These are phyloP conservation scores for Lamellibrachia columna DNA, from an alignment of 2,888 invertebrate species.

Conservation along the genomic window DNA sequence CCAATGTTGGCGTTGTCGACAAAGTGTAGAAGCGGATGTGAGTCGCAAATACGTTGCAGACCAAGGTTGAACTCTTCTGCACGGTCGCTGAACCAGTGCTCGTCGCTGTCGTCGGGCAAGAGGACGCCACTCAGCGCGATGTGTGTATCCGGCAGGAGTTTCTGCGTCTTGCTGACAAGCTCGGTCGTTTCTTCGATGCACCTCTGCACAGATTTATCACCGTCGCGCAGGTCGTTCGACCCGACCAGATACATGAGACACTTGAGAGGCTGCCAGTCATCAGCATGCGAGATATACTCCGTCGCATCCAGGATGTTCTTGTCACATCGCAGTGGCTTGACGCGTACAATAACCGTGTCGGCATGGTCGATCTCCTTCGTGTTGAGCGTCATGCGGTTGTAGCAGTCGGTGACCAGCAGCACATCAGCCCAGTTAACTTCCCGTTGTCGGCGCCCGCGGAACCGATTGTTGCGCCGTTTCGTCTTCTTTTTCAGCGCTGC, in stretches of 20 bases:
- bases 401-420: not conserved
- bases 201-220: not conserved
- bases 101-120: slow-evolving; percentile 4
- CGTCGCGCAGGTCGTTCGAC: not conserved
- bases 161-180: slow-evolving; percentile 6
- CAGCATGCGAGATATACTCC: not conserved
- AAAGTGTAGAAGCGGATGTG: not conserved
- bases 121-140: not conserved
- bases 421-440: not conserved
- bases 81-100: not conserved
- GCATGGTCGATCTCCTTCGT: not conserved
- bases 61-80: not conserved
- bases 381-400: slow-evolving; percentile 4
- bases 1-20: not conserved
- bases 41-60: not conserved
- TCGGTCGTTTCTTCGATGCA: not conserved
- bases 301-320: not conserved
- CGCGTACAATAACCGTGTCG: not conserved
- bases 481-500: not conserved
- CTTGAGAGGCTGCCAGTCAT: not conserved
- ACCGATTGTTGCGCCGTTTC: slow-evolving; percentile 16
- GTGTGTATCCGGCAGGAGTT: not conserved
- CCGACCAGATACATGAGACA: not conserved
- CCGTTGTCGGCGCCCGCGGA: not conserved
- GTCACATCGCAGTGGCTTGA: not conserved